Base-by-base conservation (phyloP, 1,140 invertebrate species). In the Ooceraea biroi region DNA sequence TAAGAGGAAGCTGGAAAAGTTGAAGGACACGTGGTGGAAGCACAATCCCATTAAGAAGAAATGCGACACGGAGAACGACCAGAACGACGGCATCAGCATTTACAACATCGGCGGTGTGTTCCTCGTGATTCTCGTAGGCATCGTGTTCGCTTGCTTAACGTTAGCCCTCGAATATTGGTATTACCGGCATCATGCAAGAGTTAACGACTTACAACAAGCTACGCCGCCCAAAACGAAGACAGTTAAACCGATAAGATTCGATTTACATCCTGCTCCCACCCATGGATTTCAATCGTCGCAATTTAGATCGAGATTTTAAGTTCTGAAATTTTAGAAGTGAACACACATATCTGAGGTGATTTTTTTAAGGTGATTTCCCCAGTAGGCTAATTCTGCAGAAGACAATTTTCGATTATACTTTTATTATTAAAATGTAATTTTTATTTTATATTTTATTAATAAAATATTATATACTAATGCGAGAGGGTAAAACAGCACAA, bases 61-160 rank as follows among this genome's bases (percentile, higher is more conserved):
- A 30, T 99, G 99, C 92, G 97, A 98, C 55, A 97, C 98, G 89
- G 95, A 97, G 58, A 98, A 98, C 76, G 97, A 99, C 92, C 98
- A 99, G 93, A 98, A 97, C 17, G 98, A 99, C 89, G 98, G 99
- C 50, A 99, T 99, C 90, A 98, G 98, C 78, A 99, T 99, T 85
- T 96, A 98, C 87, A 99, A 99, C 92, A 99, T 99, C 84, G 98
- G 99, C 55, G 99, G 99, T 0, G 98, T 99, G 0, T 99, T 99
- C 91, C 98, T 99, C 60, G 98, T 99, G 0, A 99, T 99, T 85
- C 98, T 99, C 88, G 97, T 98, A 66, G 98, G 98, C 0, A 99
- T 99, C 57, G 97, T 97, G 0, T 95, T 99, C 89, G 98, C 98
- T 11, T 98, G 98, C 88, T 94, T 99, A 36, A 99, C 98, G 0